Evolutionary conservation across 2,113 vertebrate genomes (phyloP).

Genomic region (Lepus timidus): DNA sequence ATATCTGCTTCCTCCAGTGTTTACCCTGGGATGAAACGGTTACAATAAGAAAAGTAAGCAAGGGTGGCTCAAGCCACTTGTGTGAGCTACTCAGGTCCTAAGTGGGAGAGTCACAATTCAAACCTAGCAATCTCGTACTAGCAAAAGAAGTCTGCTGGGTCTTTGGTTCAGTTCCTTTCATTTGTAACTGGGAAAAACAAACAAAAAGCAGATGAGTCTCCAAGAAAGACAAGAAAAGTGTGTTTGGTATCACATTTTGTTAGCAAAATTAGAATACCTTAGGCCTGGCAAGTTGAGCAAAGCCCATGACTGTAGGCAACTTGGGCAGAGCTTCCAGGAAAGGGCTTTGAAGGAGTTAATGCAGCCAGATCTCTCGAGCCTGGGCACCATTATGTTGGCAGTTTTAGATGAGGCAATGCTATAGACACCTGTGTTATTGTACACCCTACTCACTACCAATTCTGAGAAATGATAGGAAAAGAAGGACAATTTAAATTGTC

Average conservation of each 20-base stretch:
- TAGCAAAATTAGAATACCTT: neutral
- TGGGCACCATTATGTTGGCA: neutral
- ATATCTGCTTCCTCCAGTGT: fast-evolving
- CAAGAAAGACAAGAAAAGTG: neutral
- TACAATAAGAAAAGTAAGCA: neutral
- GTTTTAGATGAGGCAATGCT: neutral
- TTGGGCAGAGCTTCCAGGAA: neutral
- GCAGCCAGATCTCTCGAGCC: neutral
- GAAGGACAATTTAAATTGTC: neutral
- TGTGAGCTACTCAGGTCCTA: neutral
- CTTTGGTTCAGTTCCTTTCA: neutral
- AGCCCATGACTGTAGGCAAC: neutral
- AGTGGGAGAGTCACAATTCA: neutral
- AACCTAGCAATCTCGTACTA: neutral
- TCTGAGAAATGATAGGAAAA: conserved; percentile 1
- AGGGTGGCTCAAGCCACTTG: too few relatives aligned
- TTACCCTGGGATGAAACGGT: neutral
- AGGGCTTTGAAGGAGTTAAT: neutral
- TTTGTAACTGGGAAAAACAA: neutral
- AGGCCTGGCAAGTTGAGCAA: neutral
- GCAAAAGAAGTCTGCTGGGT: neutral
- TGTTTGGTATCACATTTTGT: neutral
- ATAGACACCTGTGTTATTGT: neutral
- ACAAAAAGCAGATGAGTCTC: neutral
- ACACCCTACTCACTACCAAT: neutral